Conservation (phyloP, 2,888 invertebrate species). For the Coelinius sp. region DNA sequence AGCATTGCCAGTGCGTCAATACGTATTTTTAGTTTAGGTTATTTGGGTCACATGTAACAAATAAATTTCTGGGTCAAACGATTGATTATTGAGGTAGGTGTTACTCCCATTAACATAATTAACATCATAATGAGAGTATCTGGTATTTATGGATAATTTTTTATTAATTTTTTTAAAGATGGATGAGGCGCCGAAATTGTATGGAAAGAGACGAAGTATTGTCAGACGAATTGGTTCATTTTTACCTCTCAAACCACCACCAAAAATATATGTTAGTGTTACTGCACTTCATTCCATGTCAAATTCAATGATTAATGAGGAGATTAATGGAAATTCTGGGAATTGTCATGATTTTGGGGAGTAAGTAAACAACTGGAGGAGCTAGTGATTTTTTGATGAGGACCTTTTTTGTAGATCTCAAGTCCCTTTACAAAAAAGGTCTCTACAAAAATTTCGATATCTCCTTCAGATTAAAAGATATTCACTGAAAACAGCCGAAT, state of each 20-base stretch:
- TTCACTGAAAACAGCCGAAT: too few species aligned
- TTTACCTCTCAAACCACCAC: slow-evolving; percentile 66
- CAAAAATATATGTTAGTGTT: slow-evolving; percentile 68
- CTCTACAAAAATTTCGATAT: too few species aligned
- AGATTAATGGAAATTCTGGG: slow-evolving; percentile 55
- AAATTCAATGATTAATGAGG: slow-evolving; percentile 67
- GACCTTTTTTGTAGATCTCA: too few species aligned
- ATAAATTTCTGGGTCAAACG: slow-evolving; percentile 17
- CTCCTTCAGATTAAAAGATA: slow-evolving; percentile 9
- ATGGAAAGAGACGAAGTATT: slow-evolving; percentile 67
- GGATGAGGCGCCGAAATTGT: slow-evolving; percentile 63
- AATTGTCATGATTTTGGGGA: slow-evolving; percentile 58
- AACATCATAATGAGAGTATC: background rate
- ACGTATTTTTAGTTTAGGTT: slow-evolving; percentile 21
- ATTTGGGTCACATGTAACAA: slow-evolving; percentile 21
- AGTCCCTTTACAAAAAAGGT: slow-evolving; percentile 21
- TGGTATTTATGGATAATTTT: background rate
- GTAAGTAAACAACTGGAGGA: too few species aligned
- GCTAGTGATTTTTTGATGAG: slow-evolving; percentile 8
- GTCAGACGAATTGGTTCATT: slow-evolving; percentile 67
- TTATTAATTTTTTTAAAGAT: slow-evolving; percentile 45
- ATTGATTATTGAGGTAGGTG: slow-evolving; percentile 21
- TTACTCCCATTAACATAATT: background rate
- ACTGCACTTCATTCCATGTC: slow-evolving; percentile 69
- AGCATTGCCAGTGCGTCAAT: background rate